Evolutionary conservation across 2,888 invertebrate species (phyloP).

Genomic region (Eledone cirrhosa): DNA sequence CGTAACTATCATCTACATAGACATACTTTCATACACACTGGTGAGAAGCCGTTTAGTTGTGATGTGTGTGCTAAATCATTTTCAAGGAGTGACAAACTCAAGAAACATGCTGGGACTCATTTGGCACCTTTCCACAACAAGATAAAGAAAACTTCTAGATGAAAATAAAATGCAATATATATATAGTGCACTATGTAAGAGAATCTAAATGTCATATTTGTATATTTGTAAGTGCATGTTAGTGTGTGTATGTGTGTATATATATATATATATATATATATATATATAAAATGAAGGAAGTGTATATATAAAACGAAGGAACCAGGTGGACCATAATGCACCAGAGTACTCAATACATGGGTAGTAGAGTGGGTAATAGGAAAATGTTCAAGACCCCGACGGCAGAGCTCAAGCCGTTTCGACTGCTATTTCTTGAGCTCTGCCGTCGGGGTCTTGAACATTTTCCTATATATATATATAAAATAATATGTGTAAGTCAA

Average conservation of each 20-base stretch:
- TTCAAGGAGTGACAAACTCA: conserved; percentile 1
- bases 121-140: neutral
- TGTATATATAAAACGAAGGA: too few relatives aligned
- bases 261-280: conserved; percentile 2
- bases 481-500: too few relatives aligned
- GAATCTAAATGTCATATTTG: neutral
- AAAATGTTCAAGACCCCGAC: too few relatives aligned
- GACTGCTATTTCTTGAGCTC: too few relatives aligned
- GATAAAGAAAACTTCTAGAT: neutral
- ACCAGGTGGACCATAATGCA: too few relatives aligned
- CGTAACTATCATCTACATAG: conserved; percentile 4
- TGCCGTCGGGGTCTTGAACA: too few relatives aligned
- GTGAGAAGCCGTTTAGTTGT: conserved; percentile 17
- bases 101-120: neutral
- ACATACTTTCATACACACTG: conserved; percentile 1
- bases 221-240: neutral
- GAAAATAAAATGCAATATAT: neutral
- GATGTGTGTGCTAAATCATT: neutral
- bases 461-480: too few relatives aligned
- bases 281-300: too few relatives aligned
- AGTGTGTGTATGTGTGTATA: neutral
- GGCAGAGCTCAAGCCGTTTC: too few relatives aligned
- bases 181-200: neutral
- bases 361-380: too few relatives aligned
- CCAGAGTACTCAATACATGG: too few relatives aligned